Evolutionary conservation across 1,140 invertebrate species (phyloP).

Genomic region (Procambarus virginalis): DNA sequence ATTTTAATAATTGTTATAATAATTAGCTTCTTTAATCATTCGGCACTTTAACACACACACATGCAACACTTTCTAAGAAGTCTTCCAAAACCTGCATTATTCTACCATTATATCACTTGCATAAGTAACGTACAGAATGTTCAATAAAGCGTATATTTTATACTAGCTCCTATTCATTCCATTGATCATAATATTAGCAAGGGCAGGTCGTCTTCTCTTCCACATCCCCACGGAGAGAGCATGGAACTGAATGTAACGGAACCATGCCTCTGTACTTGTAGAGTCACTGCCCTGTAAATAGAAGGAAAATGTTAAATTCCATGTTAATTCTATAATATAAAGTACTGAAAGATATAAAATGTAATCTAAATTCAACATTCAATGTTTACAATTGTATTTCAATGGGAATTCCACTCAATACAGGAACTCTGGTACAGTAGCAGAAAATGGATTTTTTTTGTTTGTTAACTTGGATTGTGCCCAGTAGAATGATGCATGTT

Average conservation of each 20-base stretch:
- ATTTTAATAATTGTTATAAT: too few relatives aligned
- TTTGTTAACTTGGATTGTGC: too few relatives aligned
- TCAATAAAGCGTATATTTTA: slow-evolving; percentile 32
- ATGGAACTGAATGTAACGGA: slow-evolving; percentile 90
- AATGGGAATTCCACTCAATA: too few relatives aligned
- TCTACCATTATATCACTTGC: too few relatives aligned
- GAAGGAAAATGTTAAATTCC: neutral
- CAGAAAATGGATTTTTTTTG: too few relatives aligned
- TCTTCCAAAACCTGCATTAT: too few relatives aligned
- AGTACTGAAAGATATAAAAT: too few relatives aligned
- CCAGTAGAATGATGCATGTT: too few relatives aligned
- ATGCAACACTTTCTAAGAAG: neutral
- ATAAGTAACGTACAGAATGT: neutral
- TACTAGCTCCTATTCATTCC: slow-evolving; percentile 78
- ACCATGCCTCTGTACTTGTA: slow-evolving; percentile 89
- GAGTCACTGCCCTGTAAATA: slow-evolving; percentile 89
- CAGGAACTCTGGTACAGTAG: too few relatives aligned
- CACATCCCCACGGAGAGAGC: slow-evolving; percentile 92
- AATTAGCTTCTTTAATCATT: neutral
- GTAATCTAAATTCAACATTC: too few relatives aligned
- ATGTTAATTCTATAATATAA: too few relatives aligned
- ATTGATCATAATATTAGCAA: slow-evolving; percentile 97
- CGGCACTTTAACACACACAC: neutral
- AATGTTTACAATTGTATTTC: too few relatives aligned
- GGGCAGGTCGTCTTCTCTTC: slow-evolving; percentile 90